These are phyloP conservation scores for Acleris emargana DNA, from an alignment of 2,888 invertebrate genomes.

Conservation along the genomic window DNA sequence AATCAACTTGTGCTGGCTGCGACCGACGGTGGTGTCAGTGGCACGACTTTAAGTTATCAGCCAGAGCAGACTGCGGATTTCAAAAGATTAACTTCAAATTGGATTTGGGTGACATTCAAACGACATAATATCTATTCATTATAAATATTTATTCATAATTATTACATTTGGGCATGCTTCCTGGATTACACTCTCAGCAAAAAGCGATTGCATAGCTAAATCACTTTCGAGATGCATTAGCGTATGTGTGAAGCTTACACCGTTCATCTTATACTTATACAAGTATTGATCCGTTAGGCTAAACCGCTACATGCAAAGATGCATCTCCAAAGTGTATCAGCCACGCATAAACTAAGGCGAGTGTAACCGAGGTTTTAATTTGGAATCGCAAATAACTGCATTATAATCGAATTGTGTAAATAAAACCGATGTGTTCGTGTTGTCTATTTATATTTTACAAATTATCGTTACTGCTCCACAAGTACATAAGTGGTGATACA, in stretches of 20 bases:
- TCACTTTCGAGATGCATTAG: too few species aligned
- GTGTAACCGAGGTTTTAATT: constrained; percentile 24
- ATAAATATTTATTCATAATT: constrained; percentile 81
- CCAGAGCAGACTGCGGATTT: too few species aligned
- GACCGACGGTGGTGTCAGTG: too few species aligned
- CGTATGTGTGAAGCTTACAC: too few species aligned
- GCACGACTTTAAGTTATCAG: too few species aligned
- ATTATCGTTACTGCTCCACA: constrained; percentile 18
- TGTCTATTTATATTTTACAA: constrained; percentile 8
- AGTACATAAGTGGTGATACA: too few species aligned
- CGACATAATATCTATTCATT: constrained; percentile 58
- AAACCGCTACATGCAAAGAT: too few species aligned
- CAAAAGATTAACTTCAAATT: too few species aligned
- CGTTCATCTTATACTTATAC: too few species aligned
- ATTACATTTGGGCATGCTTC: constrained; percentile 71
- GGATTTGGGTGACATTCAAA: constrained; percentile 46
- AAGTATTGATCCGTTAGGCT: too few species aligned
- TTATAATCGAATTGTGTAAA: constrained; percentile 22
- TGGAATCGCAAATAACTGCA: constrained; percentile 17
- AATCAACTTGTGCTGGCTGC: too few species aligned
- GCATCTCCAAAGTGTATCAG: too few species aligned
- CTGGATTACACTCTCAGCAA: constrained; percentile 59
- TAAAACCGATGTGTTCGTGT: constrained; percentile 17
- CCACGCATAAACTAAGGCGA: constrained; percentile 13
- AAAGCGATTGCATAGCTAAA: background rate